Conservation (phyloP, 2,797 vertebrate species). For the Enteromius paludinosus region DNA sequence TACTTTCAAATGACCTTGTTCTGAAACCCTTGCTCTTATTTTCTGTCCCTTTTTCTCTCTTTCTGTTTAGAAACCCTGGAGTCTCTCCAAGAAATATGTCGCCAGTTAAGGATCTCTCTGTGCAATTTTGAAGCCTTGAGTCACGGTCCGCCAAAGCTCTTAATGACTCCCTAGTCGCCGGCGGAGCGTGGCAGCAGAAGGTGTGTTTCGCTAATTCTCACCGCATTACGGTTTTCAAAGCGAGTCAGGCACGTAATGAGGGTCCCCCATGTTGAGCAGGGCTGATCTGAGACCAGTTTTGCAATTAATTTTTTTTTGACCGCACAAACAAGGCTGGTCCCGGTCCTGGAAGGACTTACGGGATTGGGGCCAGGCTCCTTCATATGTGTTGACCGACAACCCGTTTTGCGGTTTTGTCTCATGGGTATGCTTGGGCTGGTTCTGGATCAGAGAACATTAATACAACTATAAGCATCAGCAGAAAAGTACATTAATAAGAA, state of each 20-base stretch:
- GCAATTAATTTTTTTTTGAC: background rate
- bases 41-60: slow-evolving; percentile 30
- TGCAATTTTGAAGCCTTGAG: slow-evolving; percentile 60
- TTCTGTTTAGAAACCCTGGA: slow-evolving; percentile 19
- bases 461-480: background rate
- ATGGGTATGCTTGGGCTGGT: background rate
- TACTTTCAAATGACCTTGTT: slow-evolving; percentile 38
- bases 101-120: slow-evolving; percentile 53
- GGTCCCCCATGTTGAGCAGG: background rate
- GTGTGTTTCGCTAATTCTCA: slow-evolving; percentile 46
- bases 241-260: slow-evolving; percentile 47
- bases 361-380: background rate
- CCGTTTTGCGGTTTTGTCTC: background rate
- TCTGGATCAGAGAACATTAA: slow-evolving; percentile 14
- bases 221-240: slow-evolving; percentile 30
- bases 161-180: slow-evolving; percentile 70
- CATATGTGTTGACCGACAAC: background rate
- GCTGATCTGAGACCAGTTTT: background rate
- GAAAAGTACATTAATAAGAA: background rate
- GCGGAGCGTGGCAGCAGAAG: slow-evolving; percentile 62
- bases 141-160: slow-evolving; percentile 68
- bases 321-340: background rate
- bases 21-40: slow-evolving; percentile 21
- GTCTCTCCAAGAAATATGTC: slow-evolving; percentile 49
- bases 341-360: background rate